Conservation (phyloP, 2,797 vertebrate genomes). For the Onychomys leucogaster region DNA sequence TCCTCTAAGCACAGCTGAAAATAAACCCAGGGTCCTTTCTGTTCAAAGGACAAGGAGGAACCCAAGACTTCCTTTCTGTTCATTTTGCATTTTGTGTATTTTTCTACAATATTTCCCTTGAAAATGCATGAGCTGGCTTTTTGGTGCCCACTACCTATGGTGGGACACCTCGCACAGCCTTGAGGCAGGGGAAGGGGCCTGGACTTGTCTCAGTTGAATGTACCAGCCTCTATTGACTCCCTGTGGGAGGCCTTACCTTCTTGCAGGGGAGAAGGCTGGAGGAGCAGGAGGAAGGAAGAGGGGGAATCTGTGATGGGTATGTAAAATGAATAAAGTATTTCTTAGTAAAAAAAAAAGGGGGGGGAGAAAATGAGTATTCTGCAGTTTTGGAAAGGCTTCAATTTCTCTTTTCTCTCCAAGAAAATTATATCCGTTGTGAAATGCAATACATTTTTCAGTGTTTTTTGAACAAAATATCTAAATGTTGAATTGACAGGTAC, state of each 20-base stretch:
- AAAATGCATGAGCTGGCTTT: neutral
- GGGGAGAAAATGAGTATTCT: conserved; percentile 50
- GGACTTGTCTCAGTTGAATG: too few relatives aligned
- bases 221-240: too few relatives aligned
- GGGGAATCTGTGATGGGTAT: too few relatives aligned
- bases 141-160: too few relatives aligned
- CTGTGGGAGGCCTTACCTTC: too few relatives aligned
- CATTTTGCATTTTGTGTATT: conserved; percentile 58
- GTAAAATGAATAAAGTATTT: too few relatives aligned
- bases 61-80: conserved; percentile 48
- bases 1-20: conserved; percentile 67
- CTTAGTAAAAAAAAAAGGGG: too few relatives aligned
- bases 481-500: conserved; percentile 42
- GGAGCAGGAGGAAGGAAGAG: too few relatives aligned
- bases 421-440: conserved; percentile 45
- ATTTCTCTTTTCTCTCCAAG: conserved; percentile 45
- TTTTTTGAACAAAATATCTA: conserved; percentile 37
- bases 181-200: too few relatives aligned
- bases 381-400: conserved; percentile 43
- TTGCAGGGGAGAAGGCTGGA: too few relatives aligned
- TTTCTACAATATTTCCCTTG: conserved; percentile 63
- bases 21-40: conserved; percentile 32
- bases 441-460: conserved; percentile 10
- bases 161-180: too few relatives aligned
- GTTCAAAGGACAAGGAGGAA: conserved; percentile 52